Evolutionary conservation across 2,888 invertebrate genomes (phyloP).

Genomic region (Volucella zonaria): DNA sequence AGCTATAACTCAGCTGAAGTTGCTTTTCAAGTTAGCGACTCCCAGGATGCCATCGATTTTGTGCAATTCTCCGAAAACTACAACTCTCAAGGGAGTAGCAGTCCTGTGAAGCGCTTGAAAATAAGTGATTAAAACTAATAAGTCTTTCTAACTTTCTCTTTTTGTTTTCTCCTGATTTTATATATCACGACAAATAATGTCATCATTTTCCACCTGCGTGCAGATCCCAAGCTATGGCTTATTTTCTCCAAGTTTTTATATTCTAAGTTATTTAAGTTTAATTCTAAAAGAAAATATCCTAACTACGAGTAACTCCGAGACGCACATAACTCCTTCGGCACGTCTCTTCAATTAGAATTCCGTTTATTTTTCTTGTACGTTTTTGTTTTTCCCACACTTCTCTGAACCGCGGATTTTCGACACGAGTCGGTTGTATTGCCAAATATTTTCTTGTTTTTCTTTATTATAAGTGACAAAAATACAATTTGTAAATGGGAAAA

Average conservation of each 20-base stretch:
- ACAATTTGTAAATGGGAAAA: conserved; percentile 31
- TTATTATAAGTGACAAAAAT: conserved; percentile 35
- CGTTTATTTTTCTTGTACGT: neutral
- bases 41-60: conserved; percentile 93
- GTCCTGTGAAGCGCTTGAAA: conserved; percentile 90
- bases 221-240: conserved; percentile 22
- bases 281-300: conserved; percentile 20
- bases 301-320: conserved; percentile 52
- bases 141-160: no score
- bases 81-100: conserved; percentile 93
- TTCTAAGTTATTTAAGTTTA: conserved; percentile 66
- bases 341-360: conserved; percentile 19
- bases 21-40: conserved; percentile 95
- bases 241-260: conserved; percentile 55
- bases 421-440: conserved; percentile 60
- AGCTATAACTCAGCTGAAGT: conserved; percentile 93
- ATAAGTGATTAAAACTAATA: conserved; percentile 83
- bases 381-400: neutral
- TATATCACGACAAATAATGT: conserved; percentile 24
- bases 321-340: neutral
- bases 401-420: conserved; percentile 10
- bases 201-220: conserved; percentile 25
- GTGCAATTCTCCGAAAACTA: conserved; percentile 96
- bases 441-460: conserved; percentile 53
- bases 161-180: no score